Evolutionary conservation across 2,888 invertebrate genomes (phyloP).

Genomic region (Watsonalla binaria): DNA sequence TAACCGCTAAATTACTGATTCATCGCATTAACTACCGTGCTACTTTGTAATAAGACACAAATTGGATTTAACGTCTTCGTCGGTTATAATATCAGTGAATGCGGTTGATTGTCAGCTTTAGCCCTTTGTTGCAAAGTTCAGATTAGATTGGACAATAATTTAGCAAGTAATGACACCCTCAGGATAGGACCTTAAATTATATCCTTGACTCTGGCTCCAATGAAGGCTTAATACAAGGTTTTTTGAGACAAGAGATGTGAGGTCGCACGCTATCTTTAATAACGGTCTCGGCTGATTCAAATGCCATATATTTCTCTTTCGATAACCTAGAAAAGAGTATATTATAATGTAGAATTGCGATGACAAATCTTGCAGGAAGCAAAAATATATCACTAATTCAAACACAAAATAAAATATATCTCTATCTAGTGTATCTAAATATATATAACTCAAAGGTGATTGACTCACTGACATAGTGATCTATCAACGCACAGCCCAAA

Average conservation of each 20-base stretch:
- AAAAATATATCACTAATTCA: too few relatives aligned
- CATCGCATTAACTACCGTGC: background rate
- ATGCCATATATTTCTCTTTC: too few relatives aligned
- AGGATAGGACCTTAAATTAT: conserved; percentile 33
- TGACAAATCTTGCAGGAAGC: too few relatives aligned
- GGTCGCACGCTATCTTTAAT: background rate
- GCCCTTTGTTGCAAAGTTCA: conserved; percentile 4
- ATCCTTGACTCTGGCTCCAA: conserved; percentile 16
- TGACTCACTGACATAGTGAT: too few relatives aligned
- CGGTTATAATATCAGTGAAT: background rate
- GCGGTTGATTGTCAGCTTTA: conserved; percentile 8
- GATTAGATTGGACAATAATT: conserved; percentile 5
- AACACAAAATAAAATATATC: too few relatives aligned
- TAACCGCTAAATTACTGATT: conserved; percentile 3
- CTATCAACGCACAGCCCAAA: too few relatives aligned
- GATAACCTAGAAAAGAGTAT: too few relatives aligned
- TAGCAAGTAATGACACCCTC: conserved; percentile 17
- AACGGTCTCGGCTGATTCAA: too few relatives aligned
- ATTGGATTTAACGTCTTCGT: background rate
- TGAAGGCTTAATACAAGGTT: conserved; percentile 9
- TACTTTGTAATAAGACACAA: background rate
- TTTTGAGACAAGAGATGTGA: background rate
- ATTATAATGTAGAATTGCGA: too few relatives aligned
- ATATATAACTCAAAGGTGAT: too few relatives aligned
- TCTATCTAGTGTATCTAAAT: too few relatives aligned